phyloP scores from a whole-genome alignment of 2,888 invertebrate genomes.

The Elysia crispata region DNA sequence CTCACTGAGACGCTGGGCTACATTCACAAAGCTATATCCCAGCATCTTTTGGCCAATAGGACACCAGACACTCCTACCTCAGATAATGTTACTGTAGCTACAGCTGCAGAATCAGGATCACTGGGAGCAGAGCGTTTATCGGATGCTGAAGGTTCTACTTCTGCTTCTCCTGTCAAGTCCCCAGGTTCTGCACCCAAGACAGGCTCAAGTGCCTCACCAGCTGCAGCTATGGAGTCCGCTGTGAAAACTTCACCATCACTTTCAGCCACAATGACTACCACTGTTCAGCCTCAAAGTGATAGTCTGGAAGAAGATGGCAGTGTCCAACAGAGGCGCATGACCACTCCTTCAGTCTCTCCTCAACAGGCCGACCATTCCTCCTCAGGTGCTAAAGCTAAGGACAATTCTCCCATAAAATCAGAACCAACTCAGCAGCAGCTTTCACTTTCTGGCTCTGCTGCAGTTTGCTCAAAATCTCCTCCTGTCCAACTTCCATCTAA shows the following conservation, averaged over 20 bases:
- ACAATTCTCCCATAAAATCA: neutral
- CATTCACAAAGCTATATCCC: conserved; percentile 70
- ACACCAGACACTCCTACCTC: conserved; percentile 34
- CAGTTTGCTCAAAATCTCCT: neutral
- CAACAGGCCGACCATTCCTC: neutral
- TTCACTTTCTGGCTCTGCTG: no score
- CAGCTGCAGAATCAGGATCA: neutral
- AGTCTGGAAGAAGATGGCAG: conserved; percentile 35
- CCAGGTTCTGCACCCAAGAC: neutral
- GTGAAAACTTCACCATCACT: neutral
- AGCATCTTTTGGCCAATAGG: conserved; percentile 61
- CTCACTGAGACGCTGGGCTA: conserved; percentile 70
- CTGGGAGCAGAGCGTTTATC: neutral
- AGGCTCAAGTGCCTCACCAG: neutral
- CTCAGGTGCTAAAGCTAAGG: neutral
- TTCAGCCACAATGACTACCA: neutral
- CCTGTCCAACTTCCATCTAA: neutral
- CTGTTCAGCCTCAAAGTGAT: neutral
- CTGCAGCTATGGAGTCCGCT: no score
- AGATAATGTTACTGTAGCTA: neutral
- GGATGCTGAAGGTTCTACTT: no score
- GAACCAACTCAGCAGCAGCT: neutral
- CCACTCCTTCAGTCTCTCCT: neutral
- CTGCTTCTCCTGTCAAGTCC: no score
- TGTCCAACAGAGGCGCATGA: conserved; percentile 6